phyloP scores from a whole-genome alignment of 2,797 vertebrate genomes.

The Mormyrus hasselquistii region DNA sequence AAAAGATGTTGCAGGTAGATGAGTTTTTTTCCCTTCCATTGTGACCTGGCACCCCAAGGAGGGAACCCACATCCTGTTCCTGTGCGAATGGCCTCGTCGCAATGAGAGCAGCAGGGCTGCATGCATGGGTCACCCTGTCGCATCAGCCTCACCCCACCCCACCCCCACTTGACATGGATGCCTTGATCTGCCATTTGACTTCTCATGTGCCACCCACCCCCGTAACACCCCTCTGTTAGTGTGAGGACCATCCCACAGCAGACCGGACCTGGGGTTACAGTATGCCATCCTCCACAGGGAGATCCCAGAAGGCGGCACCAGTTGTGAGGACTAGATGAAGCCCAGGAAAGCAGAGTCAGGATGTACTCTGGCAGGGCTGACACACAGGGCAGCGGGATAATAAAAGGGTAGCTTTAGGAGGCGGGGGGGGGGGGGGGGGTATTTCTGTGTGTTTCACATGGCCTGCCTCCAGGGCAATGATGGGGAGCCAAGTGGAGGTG shows the following conservation, averaged over 20 bases:
- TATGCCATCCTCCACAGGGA: background rate
- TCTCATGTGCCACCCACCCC: background rate
- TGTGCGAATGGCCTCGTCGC: background rate
- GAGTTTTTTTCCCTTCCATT: background rate
- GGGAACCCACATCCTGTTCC: constrained; percentile 33
- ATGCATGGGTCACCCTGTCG: constrained; percentile 32
- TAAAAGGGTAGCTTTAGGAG: background rate
- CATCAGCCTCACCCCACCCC: background rate
- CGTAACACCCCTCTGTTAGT: background rate
- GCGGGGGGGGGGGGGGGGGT: background rate
- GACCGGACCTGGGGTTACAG: background rate
- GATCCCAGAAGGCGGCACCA: background rate
- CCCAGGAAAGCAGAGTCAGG: constrained; percentile 45
- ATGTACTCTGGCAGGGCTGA: constrained; percentile 29
- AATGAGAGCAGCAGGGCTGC: background rate
- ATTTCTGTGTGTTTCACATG: background rate
- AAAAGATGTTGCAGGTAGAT: constrained; percentile 15
- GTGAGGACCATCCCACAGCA: background rate
- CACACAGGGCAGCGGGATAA: background rate
- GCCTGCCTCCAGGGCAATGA: background rate
- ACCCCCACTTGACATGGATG: constrained; percentile 20
- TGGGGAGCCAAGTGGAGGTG: background rate
- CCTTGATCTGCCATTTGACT: background rate
- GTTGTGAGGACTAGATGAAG: background rate
- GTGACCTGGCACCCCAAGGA: constrained; percentile 6